These are phyloP conservation scores for Catharus fuscescens DNA, from an alignment of 2,113 vertebrate genomes.

Conservation along the genomic window DNA sequence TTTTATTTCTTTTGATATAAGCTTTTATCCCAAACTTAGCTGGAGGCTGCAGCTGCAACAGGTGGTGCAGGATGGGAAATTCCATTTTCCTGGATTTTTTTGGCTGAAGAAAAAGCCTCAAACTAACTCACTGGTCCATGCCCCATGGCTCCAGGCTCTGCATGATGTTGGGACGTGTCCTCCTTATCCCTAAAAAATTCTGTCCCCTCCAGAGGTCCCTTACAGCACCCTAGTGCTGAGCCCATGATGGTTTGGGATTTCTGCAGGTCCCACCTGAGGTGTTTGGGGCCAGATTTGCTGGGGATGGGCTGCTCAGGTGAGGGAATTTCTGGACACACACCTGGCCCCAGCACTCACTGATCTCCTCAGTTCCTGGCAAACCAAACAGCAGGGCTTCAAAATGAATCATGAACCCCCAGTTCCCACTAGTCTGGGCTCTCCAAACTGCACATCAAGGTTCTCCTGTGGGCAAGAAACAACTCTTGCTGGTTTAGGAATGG, in stretches of 20 bases:
- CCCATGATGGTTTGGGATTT: not conserved
- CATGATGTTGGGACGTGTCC: rapidly evolving
- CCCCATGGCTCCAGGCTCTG: not conserved
- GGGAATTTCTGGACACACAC: not conserved
- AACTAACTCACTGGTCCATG: not conserved
- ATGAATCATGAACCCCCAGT: rapidly evolving
- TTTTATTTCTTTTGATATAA: not conserved
- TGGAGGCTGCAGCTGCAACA: not conserved
- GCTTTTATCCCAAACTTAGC: not conserved
- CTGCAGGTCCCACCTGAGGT: rapidly evolving
- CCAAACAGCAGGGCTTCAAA: not conserved
- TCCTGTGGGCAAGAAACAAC: not conserved
- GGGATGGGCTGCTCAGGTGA: not conserved
- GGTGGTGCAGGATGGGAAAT: not conserved
- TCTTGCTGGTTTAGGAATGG: not conserved
- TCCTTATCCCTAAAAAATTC: not conserved
- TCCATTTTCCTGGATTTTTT: not conserved
- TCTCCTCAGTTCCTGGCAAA: not conserved
- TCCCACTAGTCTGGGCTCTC: not conserved
- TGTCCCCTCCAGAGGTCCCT: not conserved
- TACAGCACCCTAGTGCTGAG: not conserved
- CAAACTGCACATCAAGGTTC: not conserved
- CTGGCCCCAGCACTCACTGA: not conserved
- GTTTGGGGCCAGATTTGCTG: not conserved
- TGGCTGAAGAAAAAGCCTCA: not conserved